Evolutionary conservation across 2,113 vertebrate genomes (phyloP).

Genomic region (Tupaia chinensis): DNA sequence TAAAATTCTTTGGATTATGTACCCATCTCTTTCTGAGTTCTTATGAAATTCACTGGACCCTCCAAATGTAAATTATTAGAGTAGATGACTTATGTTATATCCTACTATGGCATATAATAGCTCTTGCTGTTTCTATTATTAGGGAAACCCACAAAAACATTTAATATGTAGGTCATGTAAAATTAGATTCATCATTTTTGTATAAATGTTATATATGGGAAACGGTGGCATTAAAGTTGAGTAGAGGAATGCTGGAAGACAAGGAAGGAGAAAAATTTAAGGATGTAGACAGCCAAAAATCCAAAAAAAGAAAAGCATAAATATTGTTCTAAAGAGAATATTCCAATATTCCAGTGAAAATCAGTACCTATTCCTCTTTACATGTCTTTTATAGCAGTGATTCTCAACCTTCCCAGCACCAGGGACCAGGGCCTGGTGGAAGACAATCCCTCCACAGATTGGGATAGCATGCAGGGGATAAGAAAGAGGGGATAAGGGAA

Average conservation of each 20-base stretch:
- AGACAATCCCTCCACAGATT: no score
- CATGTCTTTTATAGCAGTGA: not conserved
- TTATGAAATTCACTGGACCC: not conserved
- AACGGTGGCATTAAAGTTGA: not conserved
- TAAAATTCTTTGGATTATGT: not conserved
- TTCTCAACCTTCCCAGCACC: no score
- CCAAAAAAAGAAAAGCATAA: not conserved
- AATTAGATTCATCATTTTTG: not conserved
- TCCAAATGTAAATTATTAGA: not conserved
- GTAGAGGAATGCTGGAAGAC: not conserved
- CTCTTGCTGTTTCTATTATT: not conserved
- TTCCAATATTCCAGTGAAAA: not conserved
- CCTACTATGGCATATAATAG: not conserved
- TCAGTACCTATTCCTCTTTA: no score
- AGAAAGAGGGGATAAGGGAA: no score
- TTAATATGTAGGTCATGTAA: not conserved
- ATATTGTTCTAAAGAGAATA: not conserved
- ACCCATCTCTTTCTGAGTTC: not conserved
- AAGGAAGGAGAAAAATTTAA: not conserved
- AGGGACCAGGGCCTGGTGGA: no score
- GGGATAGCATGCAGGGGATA: no score
- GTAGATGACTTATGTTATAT: not conserved
- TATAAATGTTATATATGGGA: not conserved
- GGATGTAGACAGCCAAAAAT: not conserved
- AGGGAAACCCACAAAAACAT: not conserved